Percentiles rank a stretch among this genome's conserved stretches.
phyloP scores from a whole-genome alignment of 2,797 vertebrate genomes.

The Dipus sagitta region DNA sequence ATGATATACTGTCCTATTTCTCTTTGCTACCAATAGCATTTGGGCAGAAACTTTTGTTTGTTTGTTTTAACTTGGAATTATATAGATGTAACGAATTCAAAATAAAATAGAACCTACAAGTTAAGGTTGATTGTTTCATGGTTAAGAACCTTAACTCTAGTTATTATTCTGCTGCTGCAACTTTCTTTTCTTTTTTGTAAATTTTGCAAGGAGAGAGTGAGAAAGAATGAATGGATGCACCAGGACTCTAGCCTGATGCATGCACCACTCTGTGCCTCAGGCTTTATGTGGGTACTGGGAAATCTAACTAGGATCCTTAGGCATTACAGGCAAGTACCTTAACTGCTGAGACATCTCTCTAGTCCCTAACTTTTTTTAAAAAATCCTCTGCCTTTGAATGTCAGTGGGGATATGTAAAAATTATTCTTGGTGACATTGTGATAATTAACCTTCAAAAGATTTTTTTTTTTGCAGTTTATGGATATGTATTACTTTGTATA shows the following conservation, averaged over 20 bases:
- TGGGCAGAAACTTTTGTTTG: background rate
- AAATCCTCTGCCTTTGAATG: conserved; percentile 3
- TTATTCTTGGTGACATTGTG: background rate
- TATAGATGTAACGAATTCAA: conserved; percentile 18
- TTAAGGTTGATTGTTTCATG: background rate
- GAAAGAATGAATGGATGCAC: no score
- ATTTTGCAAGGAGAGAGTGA: no score
- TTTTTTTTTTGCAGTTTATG: conserved; percentile 25
- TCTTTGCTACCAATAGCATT: background rate
- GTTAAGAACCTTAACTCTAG: conserved; percentile 31
- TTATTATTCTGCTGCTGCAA: conserved; percentile 20
- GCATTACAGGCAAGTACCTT: no score
- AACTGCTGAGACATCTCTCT: no score
- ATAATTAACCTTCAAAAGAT: conserved; percentile 8
- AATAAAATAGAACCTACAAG: conserved; percentile 8
- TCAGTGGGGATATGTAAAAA: background rate
- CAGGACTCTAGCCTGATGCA: no score
- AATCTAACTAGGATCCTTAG: no score
- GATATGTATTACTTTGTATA: conserved; percentile 37
- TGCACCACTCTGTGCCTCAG: no score
- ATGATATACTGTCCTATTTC: background rate
- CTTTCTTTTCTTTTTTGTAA: background rate
- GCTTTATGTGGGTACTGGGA: no score
- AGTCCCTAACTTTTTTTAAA: background rate
- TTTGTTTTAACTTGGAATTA: conserved; percentile 32